These are phyloP conservation scores for Sylvilagus floridanus DNA, from an alignment of 2,797 vertebrate genomes.

Conservation along the genomic window DNA sequence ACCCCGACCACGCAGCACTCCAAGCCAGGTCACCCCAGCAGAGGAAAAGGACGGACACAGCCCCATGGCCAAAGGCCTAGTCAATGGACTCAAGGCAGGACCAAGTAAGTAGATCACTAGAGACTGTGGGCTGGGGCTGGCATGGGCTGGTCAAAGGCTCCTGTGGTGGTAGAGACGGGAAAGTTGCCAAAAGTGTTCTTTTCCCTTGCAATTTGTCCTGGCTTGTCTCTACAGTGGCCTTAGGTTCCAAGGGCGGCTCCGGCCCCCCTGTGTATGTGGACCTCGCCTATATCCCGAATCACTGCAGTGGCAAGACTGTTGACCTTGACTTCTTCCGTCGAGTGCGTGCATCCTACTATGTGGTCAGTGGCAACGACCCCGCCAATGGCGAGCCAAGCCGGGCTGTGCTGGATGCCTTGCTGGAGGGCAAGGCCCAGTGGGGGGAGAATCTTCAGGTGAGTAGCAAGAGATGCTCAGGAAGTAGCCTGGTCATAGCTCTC, in stretches of 20 bases:
- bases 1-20: slow-evolving; percentile 88
- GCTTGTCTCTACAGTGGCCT: slow-evolving; percentile 71
- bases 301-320: slow-evolving; percentile 98
- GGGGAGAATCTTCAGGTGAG: slow-evolving; percentile 98
- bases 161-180: neutral
- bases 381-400: slow-evolving; percentile 95
- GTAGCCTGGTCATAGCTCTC: neutral
- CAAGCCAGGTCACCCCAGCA: slow-evolving; percentile 89
- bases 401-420: slow-evolving; percentile 94
- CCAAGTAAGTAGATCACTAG: slow-evolving; percentile 89
- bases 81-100: slow-evolving; percentile 93
- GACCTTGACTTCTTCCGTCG: slow-evolving; percentile 98
- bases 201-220: slow-evolving; percentile 40
- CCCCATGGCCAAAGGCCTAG: slow-evolving; percentile 91
- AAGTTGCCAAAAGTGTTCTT: neutral
- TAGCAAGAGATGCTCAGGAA: slow-evolving; percentile 17
- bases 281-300: slow-evolving; percentile 98
- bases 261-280: slow-evolving; percentile 96
- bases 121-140: neutral
- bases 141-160: slow-evolving; percentile 17
- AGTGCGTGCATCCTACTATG: slow-evolving; percentile 96
- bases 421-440: slow-evolving; percentile 99
- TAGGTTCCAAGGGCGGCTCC: slow-evolving; percentile 84
- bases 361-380: slow-evolving; percentile 97
- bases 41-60: slow-evolving; percentile 92